Evolutionary conservation across 2,113 vertebrate genomes (phyloP), one percentile per base, ranked within the genome.

Genomic region (Brienomyrus longianalis): DNA sequence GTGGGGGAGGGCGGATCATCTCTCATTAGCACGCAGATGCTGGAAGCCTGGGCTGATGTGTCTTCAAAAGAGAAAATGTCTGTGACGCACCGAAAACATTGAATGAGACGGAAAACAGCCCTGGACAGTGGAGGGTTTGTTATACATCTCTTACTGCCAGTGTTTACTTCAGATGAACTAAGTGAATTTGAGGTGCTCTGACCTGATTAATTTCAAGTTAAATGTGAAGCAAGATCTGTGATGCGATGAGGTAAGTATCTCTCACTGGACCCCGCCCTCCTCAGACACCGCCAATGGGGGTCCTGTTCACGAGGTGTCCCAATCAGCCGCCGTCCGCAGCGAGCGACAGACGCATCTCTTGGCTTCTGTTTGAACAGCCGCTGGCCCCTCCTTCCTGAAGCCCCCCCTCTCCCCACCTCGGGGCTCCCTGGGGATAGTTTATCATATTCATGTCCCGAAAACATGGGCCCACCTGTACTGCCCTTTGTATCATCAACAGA

Each of bases 291-390:
- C 43, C 77, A 51, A 45, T 83, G 86, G 48, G n/a, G 87, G 50
- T 52, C 52, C 93, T 93, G 88, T 66, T 48, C 45, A 48, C 7
- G 56, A 59, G 56, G 62, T 35, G 43, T 51, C 43, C 66, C 13
- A 23, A 77, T 9, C 19, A 50, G 47, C 59, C 23, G 6, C 52
- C n/a, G 13, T 77, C 48, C 11, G 21, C 88, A 10, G 10, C 35
- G 95, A 92, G 90, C 70, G 92, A 93, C 93, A 93, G 94, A 92
- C 94, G 94, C 91, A 70, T 90, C 74, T 77, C 35, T 93, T 95
- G 94, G 91, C 93, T 95, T 94, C 91, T 96, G 95, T 96, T 95
- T 95, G 94, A 95, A 95, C 92, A 95, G 91, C 91, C 94, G 15
- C 62, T n/a, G 94, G 94, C 92, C 35, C 54, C 54, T 23, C 39